Evolutionary conservation across 2,797 vertebrate genomes (phyloP).

Genomic region (Chromobotia macracanthus): DNA sequence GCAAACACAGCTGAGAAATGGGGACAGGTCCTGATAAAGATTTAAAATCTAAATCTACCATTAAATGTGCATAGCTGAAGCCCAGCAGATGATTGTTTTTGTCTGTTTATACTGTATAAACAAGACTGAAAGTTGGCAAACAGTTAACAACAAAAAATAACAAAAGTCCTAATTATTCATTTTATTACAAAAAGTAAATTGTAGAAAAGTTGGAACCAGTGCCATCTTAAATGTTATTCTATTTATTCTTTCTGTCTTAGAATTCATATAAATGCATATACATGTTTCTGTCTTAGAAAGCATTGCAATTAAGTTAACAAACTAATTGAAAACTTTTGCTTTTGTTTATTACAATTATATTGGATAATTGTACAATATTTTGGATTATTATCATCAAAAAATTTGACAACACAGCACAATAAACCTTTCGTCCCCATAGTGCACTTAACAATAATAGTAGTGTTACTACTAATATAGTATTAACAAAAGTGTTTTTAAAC

Average conservation of each 20-base stretch:
- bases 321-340: too few species aligned
- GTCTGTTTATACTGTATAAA: constrained; percentile 17
- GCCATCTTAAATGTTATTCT: background rate
- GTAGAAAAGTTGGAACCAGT: background rate
- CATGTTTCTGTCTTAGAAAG: too few species aligned
- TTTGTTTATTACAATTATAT: too few species aligned
- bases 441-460: constrained; percentile 19
- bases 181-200: background rate
- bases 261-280: too few species aligned
- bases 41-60: constrained; percentile 65
- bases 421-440: constrained; percentile 2
- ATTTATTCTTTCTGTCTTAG: too few species aligned
- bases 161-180: background rate
- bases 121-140: constrained; percentile 9
- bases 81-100: constrained; percentile 62
- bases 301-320: too few species aligned
- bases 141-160: constrained; percentile 16
- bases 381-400: too few species aligned
- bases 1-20: constrained; percentile 70
- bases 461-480: too few species aligned
- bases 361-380: too few species aligned
- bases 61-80: constrained; percentile 61
- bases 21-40: constrained; percentile 60
- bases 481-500: too few species aligned
- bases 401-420: too few species aligned